Evolutionary conservation across 2,113 vertebrate genomes (phyloP).

Genomic region (Sakesphorus luctuosus): DNA sequence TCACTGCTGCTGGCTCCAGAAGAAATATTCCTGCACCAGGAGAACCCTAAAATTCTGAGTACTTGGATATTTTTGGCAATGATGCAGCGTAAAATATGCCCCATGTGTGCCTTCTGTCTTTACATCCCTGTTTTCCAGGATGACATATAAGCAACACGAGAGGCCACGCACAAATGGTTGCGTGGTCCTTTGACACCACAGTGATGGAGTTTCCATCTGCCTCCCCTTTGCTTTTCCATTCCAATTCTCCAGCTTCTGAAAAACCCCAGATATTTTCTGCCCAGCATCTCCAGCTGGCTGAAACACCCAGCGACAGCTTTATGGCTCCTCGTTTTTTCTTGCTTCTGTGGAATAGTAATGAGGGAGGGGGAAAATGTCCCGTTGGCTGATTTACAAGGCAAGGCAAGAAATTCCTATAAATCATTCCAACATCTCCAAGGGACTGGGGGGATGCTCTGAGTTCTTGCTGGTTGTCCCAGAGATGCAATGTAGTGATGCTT

Average conservation of each 20-base stretch:
- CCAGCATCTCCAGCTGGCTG: slow-evolving; percentile 46
- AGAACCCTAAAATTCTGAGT: neutral
- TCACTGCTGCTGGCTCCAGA: neutral
- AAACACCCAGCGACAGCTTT: slow-evolving; percentile 63
- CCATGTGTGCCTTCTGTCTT: neutral
- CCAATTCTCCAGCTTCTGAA: neutral
- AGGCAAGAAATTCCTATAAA: neutral
- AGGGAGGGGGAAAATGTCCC: neutral
- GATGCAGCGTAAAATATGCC: rapidly evolving
- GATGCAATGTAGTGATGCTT: neutral
- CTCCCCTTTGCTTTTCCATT: neutral
- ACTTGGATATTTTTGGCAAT: neutral
- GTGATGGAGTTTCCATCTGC: neutral
- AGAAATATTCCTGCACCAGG: neutral
- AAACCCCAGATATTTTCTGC: slow-evolving; percentile 40
- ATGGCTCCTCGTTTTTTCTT: slow-evolving; percentile 48
- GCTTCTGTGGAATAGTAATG: slow-evolving; percentile 32
- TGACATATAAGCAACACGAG: neutral
- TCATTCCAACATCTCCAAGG: neutral
- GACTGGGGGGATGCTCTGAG: neutral
- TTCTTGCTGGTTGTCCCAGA: neutral
- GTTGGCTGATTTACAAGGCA: slow-evolving; percentile 10
- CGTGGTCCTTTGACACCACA: neutral
- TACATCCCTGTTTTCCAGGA: neutral
- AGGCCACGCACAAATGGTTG: neutral